A percentile compares a stretch with the other conserved stretches of the same genome.
These are phyloP conservation scores for Oscheius onirici DNA, from an alignment of 2,888 invertebrate genomes.

Conservation along the genomic window DNA sequence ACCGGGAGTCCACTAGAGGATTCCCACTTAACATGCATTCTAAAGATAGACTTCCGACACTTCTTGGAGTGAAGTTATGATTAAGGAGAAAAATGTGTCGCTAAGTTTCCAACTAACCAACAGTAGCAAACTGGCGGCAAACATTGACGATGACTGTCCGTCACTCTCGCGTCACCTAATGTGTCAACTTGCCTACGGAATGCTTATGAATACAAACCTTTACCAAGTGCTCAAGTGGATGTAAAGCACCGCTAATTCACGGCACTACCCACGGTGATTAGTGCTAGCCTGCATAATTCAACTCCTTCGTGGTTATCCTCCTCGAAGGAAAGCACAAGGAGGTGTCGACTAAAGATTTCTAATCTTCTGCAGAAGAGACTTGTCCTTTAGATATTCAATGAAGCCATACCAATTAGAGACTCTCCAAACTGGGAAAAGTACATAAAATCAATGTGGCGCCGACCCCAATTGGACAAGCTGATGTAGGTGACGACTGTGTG, in stretches of 20 bases:
- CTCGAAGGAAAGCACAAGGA: too few relatives aligned
- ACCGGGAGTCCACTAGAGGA: constrained; percentile 16
- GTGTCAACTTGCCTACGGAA: neutral
- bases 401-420: neutral
- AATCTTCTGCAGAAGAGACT: too few relatives aligned
- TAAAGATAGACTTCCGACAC: neutral
- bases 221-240: neutral
- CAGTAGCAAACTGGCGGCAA: too few relatives aligned
- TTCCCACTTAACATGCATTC: constrained; percentile 13
- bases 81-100: too few relatives aligned
- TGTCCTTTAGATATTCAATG: neutral
- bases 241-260: constrained; percentile 9
- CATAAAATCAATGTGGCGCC: constrained; percentile 9
- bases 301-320: neutral
- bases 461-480: constrained; percentile 28
- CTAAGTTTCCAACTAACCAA: too few relatives aligned
- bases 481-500: constrained; percentile 28
- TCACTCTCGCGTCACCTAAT: neutral
- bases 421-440: neutral
- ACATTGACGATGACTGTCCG: neutral
- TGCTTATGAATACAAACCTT: neutral
- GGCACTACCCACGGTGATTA: constrained; percentile 22
- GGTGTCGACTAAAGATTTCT: neutral
- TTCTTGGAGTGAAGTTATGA: too few relatives aligned
- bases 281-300: constrained; percentile 23